Conservation (phyloP, 2,797 vertebrate genomes). For the Galaxias olidus region DNA sequence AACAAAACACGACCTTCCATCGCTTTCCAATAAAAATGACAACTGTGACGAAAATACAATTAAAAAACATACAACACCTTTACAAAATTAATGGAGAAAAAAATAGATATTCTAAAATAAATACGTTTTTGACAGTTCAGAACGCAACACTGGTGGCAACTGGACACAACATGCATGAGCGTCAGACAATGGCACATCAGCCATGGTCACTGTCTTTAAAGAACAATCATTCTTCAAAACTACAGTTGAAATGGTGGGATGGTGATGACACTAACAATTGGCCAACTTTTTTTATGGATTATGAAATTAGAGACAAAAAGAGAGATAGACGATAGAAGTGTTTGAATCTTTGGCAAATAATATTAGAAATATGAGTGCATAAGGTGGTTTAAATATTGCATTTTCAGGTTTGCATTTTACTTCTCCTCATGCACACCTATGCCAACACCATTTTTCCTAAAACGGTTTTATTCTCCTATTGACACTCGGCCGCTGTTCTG, state of each 20-base stretch:
- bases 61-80: slow-evolving; percentile 25
- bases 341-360: slow-evolving; percentile 72
- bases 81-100: slow-evolving; percentile 33
- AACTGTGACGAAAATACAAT: slow-evolving; percentile 36
- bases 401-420: slow-evolving; percentile 47
- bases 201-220: too few species aligned
- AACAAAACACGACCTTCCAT: slow-evolving; percentile 47
- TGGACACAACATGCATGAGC: too few species aligned
- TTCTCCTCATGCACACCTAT: slow-evolving; percentile 25
- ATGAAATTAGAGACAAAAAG: too few species aligned
- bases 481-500: too few species aligned
- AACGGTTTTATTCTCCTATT: too few species aligned
- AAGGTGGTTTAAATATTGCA: slow-evolving; percentile 66
- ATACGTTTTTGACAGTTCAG: slow-evolving; percentile 48
- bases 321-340: slow-evolving; percentile 3
- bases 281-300: too few species aligned
- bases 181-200: too few species aligned
- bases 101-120: slow-evolving; percentile 73
- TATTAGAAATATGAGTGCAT: slow-evolving; percentile 55
- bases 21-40: slow-evolving; percentile 36
- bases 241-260: too few species aligned
- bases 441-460: too few species aligned
- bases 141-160: slow-evolving; percentile 4
- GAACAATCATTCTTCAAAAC: too few species aligned
- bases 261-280: too few species aligned